Conservation (phyloP, 2,888 invertebrate genomes). For the Dynastes maya region DNA sequence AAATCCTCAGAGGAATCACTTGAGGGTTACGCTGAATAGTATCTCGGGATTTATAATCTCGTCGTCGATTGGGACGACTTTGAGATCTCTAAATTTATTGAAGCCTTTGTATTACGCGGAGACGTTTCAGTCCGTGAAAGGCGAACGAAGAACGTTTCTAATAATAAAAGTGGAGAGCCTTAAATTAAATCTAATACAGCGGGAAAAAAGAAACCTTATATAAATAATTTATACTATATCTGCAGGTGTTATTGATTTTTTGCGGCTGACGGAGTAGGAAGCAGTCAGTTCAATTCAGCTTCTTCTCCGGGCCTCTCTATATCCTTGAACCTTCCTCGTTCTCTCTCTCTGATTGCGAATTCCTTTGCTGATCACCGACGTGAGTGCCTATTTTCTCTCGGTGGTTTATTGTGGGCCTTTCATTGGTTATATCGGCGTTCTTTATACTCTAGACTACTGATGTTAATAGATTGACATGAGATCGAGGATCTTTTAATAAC, state of each 20-base stretch:
- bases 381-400: slow-evolving; percentile 45
- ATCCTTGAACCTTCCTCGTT: slow-evolving; percentile 41
- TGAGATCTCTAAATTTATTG: slow-evolving; percentile 2
- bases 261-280: not conserved
- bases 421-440: slow-evolving; percentile 42
- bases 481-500: slow-evolving; percentile 27
- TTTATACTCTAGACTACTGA: slow-evolving; percentile 8
- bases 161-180: slow-evolving; percentile 27
- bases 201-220: slow-evolving; percentile 38
- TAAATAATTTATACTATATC: slow-evolving; percentile 47
- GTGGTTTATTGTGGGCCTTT: slow-evolving; percentile 48
- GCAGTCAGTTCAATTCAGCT: slow-evolving; percentile 22
- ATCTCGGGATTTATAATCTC: not conserved
- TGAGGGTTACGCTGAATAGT: not conserved
- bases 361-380: slow-evolving; percentile 47
- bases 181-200: slow-evolving; percentile 36
- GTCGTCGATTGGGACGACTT: not conserved
- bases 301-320: not conserved
- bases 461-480: slow-evolving; percentile 41
- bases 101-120: slow-evolving; percentile 2
- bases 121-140: not conserved
- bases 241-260: slow-evolving; percentile 43
- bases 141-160: not conserved
- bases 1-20: too few relatives aligned
- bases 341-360: slow-evolving; percentile 45